Base-by-base conservation (phyloP, 2,888 invertebrate genomes). In the Drosophila robusta region DNA sequence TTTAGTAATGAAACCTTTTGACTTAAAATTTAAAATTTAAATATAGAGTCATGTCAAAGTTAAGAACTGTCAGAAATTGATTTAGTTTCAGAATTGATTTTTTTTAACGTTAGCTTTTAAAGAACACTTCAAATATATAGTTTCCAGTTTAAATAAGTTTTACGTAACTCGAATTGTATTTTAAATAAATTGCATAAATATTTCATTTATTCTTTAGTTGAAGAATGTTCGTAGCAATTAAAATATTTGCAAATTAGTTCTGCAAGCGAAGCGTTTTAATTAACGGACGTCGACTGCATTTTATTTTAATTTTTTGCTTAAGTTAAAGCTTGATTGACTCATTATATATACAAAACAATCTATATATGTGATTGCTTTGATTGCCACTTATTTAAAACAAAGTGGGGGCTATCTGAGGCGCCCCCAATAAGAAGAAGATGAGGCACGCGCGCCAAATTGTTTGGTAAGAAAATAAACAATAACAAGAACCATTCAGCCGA, bases 371-470 rank as follows among this genome's bases (percentile, higher is more conserved):
- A 4, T 11, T 12, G 8, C 32, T 58, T 34, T 14, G 18, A 18
- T 16, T 44, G 36, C 12, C 9, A 18, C 36, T 4, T 44, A 34
- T 12, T 18, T 14, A 8, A 26, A 44, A 36, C 42, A 22, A 3
- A 52, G 16, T 11, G 22, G 5, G 18, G 7, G 9, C 11, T 38
- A 29, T 22, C 24, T 22, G n/a, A 18, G 51, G 18, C 18, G 18
- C 18, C 18, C 18, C 4, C n/a, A 11, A 22, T 44, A 12, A 11
- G 16, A 29, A 26, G 9, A 55, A 16, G 29, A 65, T 14, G n/a
- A 29, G 45, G 36, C 74, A 67, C 60, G 52, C 38, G 55, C 39
- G 34, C 38, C 38, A 52, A 57, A 67, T 39, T 50, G 61, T 45
- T 38, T 42, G 49, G 16, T 6, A 14, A 24, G 12, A 45, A 29